Base-by-base conservation (phyloP, 1,140 invertebrate species). In the Megalopta genalis region DNA sequence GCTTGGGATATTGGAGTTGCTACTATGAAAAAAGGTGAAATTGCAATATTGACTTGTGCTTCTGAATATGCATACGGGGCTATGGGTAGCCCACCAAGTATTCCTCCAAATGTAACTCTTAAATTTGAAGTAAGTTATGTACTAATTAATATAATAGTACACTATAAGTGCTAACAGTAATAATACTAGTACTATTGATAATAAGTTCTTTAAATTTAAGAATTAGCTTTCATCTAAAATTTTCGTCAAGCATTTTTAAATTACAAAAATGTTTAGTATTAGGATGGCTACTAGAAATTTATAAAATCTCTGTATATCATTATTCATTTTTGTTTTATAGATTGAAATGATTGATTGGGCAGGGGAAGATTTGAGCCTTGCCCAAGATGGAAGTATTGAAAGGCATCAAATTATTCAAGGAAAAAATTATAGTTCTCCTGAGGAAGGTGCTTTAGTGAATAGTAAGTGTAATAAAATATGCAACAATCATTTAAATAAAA, bases 1-100 rank as follows among this genome's bases (percentile, higher is more conserved):
- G 98, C 95, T 93, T 99, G 98, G 97, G 98, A 99, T 89, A 95
- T 98, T 82, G 98, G 98, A 68, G 96, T 99, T 9, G 96, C 97
- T 0, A 97, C 97, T 0, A 99, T 99, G 99, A 98, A 97, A 92
- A 96, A 96, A 87, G 97, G 97, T 0, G 98, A 99, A 93, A 92
- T 96, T 46, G 96, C 96, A 59, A 93, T 95, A 46, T 92, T 99
- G n/a, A 97, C 95, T 2, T 99, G 98, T 93, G 95, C 95, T 80
- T 94, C 98, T 8, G 95, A 98, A 77, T 99, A 98, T 94, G 98
- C 97, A 9, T 99, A 99, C 91, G 98, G 98, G 2, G 94, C 94
- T 81, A 89, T 88, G 67, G 98, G 98, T 46, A 96, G 95, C 89
- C 96, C 97, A 2, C 97, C 98, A 32, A 96, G 95, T 88, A 99